Base-by-base conservation (phyloP, 1,140 invertebrate genomes). In the Chironomus striatipennis region DNA sequence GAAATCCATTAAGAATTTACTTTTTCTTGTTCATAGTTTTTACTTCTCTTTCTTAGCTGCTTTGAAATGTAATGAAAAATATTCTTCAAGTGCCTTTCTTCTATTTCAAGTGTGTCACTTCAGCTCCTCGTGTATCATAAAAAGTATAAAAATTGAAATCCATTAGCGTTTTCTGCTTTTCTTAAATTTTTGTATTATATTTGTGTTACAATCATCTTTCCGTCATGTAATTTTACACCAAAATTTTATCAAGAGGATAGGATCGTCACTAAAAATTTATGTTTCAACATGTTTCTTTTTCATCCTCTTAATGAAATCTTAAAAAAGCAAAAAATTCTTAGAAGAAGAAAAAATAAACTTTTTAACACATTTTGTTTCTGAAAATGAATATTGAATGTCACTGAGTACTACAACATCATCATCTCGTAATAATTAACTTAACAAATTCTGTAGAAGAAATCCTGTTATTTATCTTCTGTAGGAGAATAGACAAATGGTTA, bases 361-460 rank as follows among this genome's bases (percentile, higher is more conserved):
- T 34, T 34, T 34, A 34, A 34, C 24, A 34, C 24, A 34, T 34
- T 34, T 34, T 34, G 1, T 1, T 5, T 5, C 5, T 34, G 5
- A 34, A 34, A 34, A 34, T 34, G 24, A 34, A 5, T 34, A 34
- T 34, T 34, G 24, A 34, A 34, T 34, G 24, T 34, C 24, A 34
- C 24, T 34, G 24, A 34, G 24, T 34, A 5, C 24, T 34, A 34
- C 24, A 34, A 34, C 24, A 34, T 34, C 24, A 34, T 34, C 24
- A 34, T 34, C 24, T 34, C 24, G 15, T n/a, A 10, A 57, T 57
- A 57, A 57, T 57, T 57, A n/a, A 57, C 47, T 57, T 57, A 57
- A 57, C 47, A 57, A 57, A 57, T 57, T 57, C 47, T 57, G 12
- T 57, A 15, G 47, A 57, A 57, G n/a, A 57, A 57, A 57, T 57